These are phyloP conservation scores for Probaryconus sp. DNA, from an alignment of 1,140 invertebrate genomes.

Conservation along the genomic window DNA sequence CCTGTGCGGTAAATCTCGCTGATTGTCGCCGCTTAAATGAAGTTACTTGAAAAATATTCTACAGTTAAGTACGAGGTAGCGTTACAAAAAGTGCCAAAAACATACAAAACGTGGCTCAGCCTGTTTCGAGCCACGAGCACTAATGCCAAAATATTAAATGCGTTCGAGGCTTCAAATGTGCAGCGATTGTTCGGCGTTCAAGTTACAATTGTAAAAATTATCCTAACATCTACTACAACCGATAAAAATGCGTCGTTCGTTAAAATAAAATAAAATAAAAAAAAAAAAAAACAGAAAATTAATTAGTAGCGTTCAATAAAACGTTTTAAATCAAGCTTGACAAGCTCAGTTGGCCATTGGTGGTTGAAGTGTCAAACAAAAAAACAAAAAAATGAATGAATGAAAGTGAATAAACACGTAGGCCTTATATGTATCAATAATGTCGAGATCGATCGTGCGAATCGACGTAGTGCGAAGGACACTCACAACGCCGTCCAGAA, in stretches of 20 bases:
- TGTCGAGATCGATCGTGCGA: conserved; percentile 49
- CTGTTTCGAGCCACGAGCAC: not conserved
- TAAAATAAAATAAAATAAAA: not conserved
- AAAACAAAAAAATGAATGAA: conserved; percentile 5
- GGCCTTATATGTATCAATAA: conserved; percentile 21
- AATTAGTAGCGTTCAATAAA: too few species aligned
- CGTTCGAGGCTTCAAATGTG: too few species aligned
- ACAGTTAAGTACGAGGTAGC: conserved; percentile 30
- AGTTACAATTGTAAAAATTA: conserved; percentile 2
- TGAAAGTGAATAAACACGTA: not conserved
- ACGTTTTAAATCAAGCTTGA: too few species aligned
- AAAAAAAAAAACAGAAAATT: not conserved
- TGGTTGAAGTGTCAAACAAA: not conserved
- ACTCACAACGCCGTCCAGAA: not conserved
- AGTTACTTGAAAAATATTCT: conserved; percentile 1
- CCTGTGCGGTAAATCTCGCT: conserved; percentile 41
- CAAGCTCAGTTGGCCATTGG: not conserved
- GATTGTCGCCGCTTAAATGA: conserved; percentile 44
- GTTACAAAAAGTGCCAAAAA: conserved; percentile 24
- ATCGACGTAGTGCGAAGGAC: conserved; percentile 4
- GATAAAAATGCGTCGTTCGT: not conserved
- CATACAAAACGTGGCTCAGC: conserved; percentile 13
- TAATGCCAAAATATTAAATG: not conserved
- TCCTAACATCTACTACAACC: conserved; percentile 18
- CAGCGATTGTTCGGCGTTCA: too few species aligned